phyloP scores from a whole-genome alignment of 2,797 vertebrate genomes.

The Pangasius macronema region DNA sequence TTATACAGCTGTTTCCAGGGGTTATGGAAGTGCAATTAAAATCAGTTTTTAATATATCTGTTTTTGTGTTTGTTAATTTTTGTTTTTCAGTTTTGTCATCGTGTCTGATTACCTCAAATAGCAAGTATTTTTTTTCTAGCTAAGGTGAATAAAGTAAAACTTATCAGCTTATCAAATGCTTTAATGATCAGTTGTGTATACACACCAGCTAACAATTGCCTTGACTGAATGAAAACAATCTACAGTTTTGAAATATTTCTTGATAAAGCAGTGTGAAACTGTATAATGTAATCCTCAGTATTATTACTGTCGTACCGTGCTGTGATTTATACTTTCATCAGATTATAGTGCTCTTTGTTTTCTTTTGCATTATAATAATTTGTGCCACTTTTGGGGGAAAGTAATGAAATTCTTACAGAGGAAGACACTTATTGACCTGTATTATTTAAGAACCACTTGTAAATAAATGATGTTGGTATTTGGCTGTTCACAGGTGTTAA shows the following conservation, averaged over 20 bases:
- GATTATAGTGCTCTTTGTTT: background rate
- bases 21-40: background rate
- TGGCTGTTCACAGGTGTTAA: conserved; percentile 17
- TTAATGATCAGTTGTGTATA: background rate
- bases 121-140: background rate
- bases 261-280: background rate
- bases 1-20: background rate
- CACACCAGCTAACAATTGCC: background rate
- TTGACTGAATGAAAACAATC: background rate
- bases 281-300: background rate
- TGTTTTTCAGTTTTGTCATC: background rate
- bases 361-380: background rate
- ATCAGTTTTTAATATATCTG: background rate
- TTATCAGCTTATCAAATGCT: background rate
- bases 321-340: background rate
- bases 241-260: background rate
- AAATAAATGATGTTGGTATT: conserved; percentile 3
- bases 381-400: background rate
- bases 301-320: background rate
- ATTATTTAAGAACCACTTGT: background rate
- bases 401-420: background rate
- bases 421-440: background rate
- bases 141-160: background rate
- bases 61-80: background rate
- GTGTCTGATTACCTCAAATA: background rate